Percentiles rank a stretch among this genome's conserved stretches.
Evolutionary conservation across 2,113 vertebrate genomes (phyloP).

Genomic region (cattle (Bos taurus)): ARS-UCD2.0 NC_037338.1:32853001-32853500

Average conservation of each 20-base stretch:
- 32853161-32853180: constrained; percentile 70
- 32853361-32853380: neutral
- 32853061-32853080: constrained; percentile 62
- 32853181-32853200: constrained; percentile 64
- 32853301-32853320: constrained; percentile 2
- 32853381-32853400: neutral
- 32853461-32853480: neutral
- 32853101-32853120: constrained; percentile 57
- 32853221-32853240: constrained; percentile 55
- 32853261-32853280: constrained; percentile 42
- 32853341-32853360: neutral
- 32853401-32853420: neutral
- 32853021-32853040: neutral
- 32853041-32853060: constrained; percentile 19
- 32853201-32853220: constrained; percentile 30
- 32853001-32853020: neutral
- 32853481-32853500: neutral
- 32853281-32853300: neutral
- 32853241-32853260: constrained; percentile 61
- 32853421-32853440: neutral
- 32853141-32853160: constrained; percentile 65
- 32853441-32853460: neutral
- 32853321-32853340: neutral
- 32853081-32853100: constrained; percentile 58
- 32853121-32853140: constrained; percentile 64